Evolutionary conservation across 2,797 vertebrate species (phyloP).

Genomic region (Poecile montanus): DNA sequence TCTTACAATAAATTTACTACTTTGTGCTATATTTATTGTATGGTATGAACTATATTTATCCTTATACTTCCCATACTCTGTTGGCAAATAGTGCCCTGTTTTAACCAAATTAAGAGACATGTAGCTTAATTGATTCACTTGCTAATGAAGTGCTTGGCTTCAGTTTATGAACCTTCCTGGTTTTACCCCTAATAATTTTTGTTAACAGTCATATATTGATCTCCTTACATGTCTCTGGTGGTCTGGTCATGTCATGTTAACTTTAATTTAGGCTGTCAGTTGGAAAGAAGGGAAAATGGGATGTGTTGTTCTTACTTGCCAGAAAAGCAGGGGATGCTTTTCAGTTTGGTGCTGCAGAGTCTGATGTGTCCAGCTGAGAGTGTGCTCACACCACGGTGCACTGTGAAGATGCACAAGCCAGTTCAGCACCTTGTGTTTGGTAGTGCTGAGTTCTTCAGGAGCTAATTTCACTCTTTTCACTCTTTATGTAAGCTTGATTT

Average conservation of each 20-base stretch:
- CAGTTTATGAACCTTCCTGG: not conserved
- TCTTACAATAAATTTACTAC: not conserved
- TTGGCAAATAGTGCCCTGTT: not conserved
- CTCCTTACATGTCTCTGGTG: not conserved
- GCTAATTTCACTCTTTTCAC: not conserved
- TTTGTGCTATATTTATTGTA: not conserved
- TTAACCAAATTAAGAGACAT: not conserved
- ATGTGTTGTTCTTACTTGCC: not conserved
- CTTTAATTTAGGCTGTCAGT: not conserved
- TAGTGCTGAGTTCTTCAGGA: not conserved
- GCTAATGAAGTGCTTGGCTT: not conserved
- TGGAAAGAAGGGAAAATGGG: not conserved
- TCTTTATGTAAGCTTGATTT: not conserved
- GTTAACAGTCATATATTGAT: not conserved
- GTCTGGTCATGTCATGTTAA: not conserved
- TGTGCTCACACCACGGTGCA: not conserved
- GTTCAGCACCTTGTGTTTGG: not conserved
- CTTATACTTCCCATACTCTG: not conserved
- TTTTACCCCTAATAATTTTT: not conserved
- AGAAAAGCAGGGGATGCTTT: not conserved
- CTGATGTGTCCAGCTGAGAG: conserved; percentile 8
- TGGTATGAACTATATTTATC: not conserved
- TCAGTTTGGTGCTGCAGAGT: not conserved
- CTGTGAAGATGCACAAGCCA: not conserved
- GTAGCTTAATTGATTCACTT: not conserved